Conservation (phyloP, 2,888 invertebrate genomes). For the Drosophila kambysellisi region DNA sequence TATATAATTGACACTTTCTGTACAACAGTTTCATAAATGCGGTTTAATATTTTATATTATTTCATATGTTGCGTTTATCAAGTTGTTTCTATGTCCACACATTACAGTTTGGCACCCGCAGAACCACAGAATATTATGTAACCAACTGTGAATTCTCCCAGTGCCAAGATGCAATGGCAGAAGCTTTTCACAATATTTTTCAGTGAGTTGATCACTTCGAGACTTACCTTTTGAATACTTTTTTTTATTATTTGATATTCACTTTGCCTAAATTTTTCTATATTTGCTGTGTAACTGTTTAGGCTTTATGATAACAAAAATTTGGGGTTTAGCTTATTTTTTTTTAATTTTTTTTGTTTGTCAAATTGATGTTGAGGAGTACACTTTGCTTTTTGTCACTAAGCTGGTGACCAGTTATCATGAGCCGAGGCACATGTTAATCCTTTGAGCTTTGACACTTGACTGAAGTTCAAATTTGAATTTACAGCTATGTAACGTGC, state of each 20-base stretch:
- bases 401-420: conserved; percentile 20
- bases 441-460: conserved; percentile 84
- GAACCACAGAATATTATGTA: conserved; percentile 84
- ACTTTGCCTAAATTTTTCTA: neutral
- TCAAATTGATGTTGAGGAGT: neutral
- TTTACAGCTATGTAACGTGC: conserved; percentile 73
- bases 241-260: neutral
- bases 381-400: conserved; percentile 20
- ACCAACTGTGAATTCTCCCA: conserved; percentile 86
- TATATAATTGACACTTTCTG: neutral
- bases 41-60: neutral
- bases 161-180: conserved; percentile 84
- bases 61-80: neutral
- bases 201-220: neutral
- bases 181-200: neutral
- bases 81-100: conserved; percentile 39
- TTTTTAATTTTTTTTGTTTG: neutral
- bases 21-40: neutral
- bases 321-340: neutral
- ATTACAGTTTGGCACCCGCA: conserved; percentile 85
- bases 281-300: neutral
- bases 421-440: conserved; percentile 83
- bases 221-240: conserved; percentile 17
- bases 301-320: neutral
- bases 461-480: conserved; percentile 83